Evolutionary conservation across 2,888 invertebrate genomes (phyloP).

Genomic region (Saturnia japonica): DNA sequence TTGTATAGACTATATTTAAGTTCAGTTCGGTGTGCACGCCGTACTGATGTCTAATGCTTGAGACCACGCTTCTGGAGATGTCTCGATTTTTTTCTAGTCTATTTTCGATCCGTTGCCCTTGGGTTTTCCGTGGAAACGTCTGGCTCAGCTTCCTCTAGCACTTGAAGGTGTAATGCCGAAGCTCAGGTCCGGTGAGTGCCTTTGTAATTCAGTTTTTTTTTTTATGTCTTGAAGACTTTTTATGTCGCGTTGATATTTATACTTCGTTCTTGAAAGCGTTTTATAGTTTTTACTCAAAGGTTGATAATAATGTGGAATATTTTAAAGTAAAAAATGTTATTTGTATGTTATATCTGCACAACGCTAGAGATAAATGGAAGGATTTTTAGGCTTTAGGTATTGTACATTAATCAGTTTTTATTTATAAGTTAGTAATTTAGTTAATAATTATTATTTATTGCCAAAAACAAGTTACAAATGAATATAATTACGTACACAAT

Average conservation of each 20-base stretch:
- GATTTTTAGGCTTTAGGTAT: too few relatives aligned
- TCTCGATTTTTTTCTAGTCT: conserved; percentile 78
- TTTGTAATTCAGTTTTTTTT: conserved; percentile 18
- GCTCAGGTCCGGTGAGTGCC: conserved; percentile 19
- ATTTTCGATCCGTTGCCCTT: conserved; percentile 75
- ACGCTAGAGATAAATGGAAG: too few relatives aligned
- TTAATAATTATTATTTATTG: too few relatives aligned
- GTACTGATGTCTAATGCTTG: conserved; percentile 67
- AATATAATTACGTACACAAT: too few relatives aligned
- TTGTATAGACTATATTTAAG: not conserved
- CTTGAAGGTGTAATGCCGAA: conserved; percentile 41
- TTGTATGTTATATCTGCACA: too few relatives aligned
- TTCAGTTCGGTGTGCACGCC: conserved; percentile 51
- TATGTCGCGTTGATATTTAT: conserved; percentile 4
- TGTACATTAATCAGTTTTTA: too few relatives aligned
- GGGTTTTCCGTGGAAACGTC: conserved; percentile 70
- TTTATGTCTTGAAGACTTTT: conserved; percentile 13
- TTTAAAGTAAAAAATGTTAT: not conserved
- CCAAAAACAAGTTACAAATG: too few relatives aligned
- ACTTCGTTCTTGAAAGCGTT: not conserved
- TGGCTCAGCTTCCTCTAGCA: conserved; percentile 67
- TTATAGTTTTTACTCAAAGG: not conserved
- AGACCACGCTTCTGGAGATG: conserved; percentile 76
- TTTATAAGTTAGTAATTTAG: too few relatives aligned
- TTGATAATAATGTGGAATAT: not conserved